Evolutionary conservation across 2,113 vertebrate genomes (phyloP).

Genomic region (Tetrax tetrax): DNA sequence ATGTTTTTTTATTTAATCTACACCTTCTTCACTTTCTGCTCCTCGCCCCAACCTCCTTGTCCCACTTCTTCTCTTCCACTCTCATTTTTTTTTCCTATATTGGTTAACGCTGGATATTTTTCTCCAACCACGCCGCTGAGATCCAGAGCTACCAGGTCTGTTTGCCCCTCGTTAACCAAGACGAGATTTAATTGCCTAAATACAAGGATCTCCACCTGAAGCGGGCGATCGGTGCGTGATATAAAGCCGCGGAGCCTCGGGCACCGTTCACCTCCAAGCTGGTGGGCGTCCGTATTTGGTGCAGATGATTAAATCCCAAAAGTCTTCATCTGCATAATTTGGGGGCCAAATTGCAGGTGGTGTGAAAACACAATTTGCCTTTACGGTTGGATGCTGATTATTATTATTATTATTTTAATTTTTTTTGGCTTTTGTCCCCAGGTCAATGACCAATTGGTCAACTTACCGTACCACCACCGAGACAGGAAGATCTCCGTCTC

Average conservation of each 20-base stretch:
- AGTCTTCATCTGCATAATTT: rapidly evolving
- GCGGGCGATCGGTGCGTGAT: background rate
- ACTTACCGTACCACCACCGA: conserved; percentile 67
- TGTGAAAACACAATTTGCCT: background rate
- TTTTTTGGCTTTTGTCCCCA: background rate
- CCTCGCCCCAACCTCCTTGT: background rate
- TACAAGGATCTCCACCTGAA: background rate
- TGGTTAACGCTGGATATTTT: background rate
- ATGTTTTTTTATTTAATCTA: rapidly evolving
- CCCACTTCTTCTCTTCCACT: background rate
- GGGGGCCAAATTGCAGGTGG: background rate
- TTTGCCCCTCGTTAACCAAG: rapidly evolving
- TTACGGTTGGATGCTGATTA: too few species aligned
- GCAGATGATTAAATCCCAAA: too few species aligned
- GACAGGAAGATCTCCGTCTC: conserved; percentile 49
- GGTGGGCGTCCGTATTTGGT: background rate
- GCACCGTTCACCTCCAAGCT: background rate
- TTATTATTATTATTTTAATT: too few species aligned
- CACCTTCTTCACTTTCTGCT: background rate
- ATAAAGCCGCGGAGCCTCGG: background rate
- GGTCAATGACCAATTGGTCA: conserved; percentile 63
- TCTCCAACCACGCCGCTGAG: rapidly evolving
- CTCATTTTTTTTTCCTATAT: background rate
- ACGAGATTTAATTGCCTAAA: background rate
- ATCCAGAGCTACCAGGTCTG: too few species aligned